Conservation (phyloP, 2,888 invertebrate species). For the Epirrita christyi region DNA sequence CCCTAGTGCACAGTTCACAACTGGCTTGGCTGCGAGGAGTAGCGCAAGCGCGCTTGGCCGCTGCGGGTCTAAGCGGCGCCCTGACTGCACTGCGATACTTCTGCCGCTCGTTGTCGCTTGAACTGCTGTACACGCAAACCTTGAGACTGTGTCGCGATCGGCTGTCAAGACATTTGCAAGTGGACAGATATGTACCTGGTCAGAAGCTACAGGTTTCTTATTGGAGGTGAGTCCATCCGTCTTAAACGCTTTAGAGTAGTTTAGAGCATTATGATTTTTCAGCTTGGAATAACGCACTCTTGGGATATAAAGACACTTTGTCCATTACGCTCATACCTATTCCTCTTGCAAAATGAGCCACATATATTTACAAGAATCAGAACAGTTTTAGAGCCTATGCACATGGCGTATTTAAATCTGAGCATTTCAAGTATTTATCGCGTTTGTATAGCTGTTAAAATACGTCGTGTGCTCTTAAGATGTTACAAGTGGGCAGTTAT, state of each 20-base stretch:
- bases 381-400: no score
- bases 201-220: slow-evolving; percentile 96
- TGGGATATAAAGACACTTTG: no score
- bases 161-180: slow-evolving; percentile 93
- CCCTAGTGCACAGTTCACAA: slow-evolving; percentile 97
- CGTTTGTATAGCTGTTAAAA: no score
- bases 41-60: slow-evolving; percentile 94
- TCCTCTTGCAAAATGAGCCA: no score
- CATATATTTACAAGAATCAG: no score
- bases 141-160: slow-evolving; percentile 94
- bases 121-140: slow-evolving; percentile 95
- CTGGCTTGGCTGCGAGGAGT: slow-evolving; percentile 97
- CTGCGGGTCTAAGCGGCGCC: slow-evolving; percentile 90
- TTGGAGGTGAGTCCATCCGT: slow-evolving; percentile 92
- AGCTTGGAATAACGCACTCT: no score
- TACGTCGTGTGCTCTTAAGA: no score
- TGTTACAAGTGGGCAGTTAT: no score
- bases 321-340: no score
- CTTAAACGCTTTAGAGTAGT: no score
- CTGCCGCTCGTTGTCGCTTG: slow-evolving; percentile 97
- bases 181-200: slow-evolving; percentile 96
- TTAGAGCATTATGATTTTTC: not conserved
- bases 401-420: no score
- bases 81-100: slow-evolving; percentile 91
- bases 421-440: no score